Conservation (phyloP, 2,113 vertebrate species). For the Onychorhynchus coronatus region DNA sequence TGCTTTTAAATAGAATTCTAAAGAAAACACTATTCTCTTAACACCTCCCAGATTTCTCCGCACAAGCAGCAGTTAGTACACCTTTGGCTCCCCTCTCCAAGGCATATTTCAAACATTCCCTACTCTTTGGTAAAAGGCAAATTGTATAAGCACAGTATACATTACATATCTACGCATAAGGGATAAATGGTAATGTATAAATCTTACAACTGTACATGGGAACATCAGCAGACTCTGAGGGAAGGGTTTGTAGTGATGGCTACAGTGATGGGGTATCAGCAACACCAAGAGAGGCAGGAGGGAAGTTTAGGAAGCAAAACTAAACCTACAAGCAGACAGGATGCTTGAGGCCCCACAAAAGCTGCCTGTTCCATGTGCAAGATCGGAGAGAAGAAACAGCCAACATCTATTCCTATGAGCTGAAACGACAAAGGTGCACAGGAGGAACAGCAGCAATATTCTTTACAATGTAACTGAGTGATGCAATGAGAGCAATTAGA, state of each 20-base stretch:
- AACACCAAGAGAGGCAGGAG: neutral
- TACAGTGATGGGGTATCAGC: neutral
- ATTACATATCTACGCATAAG: neutral
- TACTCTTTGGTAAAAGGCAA: neutral
- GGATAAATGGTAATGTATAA: neutral
- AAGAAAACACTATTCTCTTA: neutral
- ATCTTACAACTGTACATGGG: neutral
- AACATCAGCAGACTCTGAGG: neutral
- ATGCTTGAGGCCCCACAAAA: neutral
- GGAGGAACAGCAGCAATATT: neutral
- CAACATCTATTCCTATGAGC: neutral
- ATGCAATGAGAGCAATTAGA: neutral
- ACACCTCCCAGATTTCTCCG: neutral
- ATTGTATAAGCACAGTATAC: neutral
- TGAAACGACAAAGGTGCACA: neutral
- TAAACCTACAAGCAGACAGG: neutral
- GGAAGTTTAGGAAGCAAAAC: neutral
- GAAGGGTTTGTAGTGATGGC: neutral
- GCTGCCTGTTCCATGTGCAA: neutral
- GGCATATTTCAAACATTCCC: neutral
- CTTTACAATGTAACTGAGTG: neutral
- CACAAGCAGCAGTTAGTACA: neutral
- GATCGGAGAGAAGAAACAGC: neutral
- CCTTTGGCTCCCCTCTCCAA: neutral
- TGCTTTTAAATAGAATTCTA: neutral